Conservation (phyloP, 2,888 invertebrate species). For the Hermaeophaga mercurialis region DNA sequence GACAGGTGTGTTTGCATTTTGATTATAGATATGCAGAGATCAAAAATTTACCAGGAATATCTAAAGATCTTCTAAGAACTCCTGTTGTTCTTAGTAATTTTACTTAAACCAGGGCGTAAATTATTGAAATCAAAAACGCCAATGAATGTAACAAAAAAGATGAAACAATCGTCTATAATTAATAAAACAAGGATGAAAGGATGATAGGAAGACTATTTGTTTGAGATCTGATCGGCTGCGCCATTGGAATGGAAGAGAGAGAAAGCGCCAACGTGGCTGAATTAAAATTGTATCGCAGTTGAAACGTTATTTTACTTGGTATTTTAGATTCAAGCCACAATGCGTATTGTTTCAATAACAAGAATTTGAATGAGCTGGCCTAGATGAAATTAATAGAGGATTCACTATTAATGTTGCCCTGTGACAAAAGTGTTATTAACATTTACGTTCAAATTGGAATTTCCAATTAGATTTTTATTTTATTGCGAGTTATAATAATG, state of each 20-base stretch:
- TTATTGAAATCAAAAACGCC: too few relatives aligned
- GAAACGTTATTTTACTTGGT: slow-evolving; percentile 49
- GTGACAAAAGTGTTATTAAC: slow-evolving; percentile 40
- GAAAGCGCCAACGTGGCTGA: slow-evolving; percentile 23
- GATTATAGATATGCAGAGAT: too few relatives aligned
- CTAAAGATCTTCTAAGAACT: too few relatives aligned
- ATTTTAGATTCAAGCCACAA: slow-evolving; percentile 50
- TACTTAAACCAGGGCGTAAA: too few relatives aligned
- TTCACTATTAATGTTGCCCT: slow-evolving; percentile 51
- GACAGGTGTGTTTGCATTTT: too few relatives aligned
- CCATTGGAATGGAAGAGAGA: slow-evolving; percentile 16
- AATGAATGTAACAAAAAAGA: too few relatives aligned
- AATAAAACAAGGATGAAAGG: too few relatives aligned
- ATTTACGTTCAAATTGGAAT: slow-evolving; percentile 32
- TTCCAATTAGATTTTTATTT: slow-evolving; percentile 37
- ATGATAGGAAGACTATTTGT: too few relatives aligned
- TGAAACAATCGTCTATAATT: too few relatives aligned
- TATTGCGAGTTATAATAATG: slow-evolving; percentile 31
- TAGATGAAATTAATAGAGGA: slow-evolving; percentile 51
- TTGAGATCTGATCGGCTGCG: slow-evolving; percentile 15
- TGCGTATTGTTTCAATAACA: slow-evolving; percentile 52
- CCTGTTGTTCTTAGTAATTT: too few relatives aligned
- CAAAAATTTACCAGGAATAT: too few relatives aligned
- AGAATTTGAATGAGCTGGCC: slow-evolving; percentile 50
- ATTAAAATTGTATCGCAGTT: slow-evolving; percentile 31